Percentiles rank a stretch among this genome's conserved stretches.
These are phyloP conservation scores for Emmelina monodactyla DNA, from an alignment of 2,888 invertebrate species.

Conservation along the genomic window DNA sequence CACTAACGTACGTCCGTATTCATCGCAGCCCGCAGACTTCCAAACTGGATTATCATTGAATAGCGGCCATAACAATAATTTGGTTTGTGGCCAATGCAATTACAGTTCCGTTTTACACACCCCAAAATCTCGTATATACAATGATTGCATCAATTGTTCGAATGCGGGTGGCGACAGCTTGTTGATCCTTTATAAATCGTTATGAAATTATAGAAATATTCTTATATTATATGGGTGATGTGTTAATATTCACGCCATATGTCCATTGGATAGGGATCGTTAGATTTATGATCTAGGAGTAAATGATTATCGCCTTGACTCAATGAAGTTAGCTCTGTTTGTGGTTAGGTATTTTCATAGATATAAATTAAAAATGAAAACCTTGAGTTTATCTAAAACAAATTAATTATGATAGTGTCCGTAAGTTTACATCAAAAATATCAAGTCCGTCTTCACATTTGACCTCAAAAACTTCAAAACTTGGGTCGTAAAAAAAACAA, in stretches of 20 bases:
- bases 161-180: slow-evolving; percentile 59
- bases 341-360: too few relatives aligned
- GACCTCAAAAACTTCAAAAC: too few relatives aligned
- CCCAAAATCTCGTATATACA: slow-evolving; percentile 60
- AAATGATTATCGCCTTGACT: slow-evolving; percentile 14
- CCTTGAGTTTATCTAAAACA: too few relatives aligned
- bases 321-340: too few relatives aligned
- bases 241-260: slow-evolving; percentile 30
- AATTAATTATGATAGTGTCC: too few relatives aligned
- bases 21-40: slow-evolving; percentile 43
- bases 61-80: slow-evolving; percentile 56
- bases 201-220: slow-evolving; percentile 37
- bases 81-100: slow-evolving; percentile 60
- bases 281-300: slow-evolving; percentile 1
- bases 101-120: slow-evolving; percentile 49
- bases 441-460: too few relatives aligned
- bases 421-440: too few relatives aligned
- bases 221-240: slow-evolving; percentile 20
- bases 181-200: slow-evolving; percentile 55
- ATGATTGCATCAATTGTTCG: slow-evolving; percentile 64
- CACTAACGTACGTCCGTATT: too few relatives aligned
- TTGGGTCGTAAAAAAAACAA: too few relatives aligned
- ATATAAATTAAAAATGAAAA: too few relatives aligned
- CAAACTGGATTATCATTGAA: slow-evolving; percentile 52
- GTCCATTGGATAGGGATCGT: slow-evolving; percentile 14